Evolutionary conservation across 2,113 vertebrate species (phyloP).

Genomic region (Pandion haliaetus): DNA sequence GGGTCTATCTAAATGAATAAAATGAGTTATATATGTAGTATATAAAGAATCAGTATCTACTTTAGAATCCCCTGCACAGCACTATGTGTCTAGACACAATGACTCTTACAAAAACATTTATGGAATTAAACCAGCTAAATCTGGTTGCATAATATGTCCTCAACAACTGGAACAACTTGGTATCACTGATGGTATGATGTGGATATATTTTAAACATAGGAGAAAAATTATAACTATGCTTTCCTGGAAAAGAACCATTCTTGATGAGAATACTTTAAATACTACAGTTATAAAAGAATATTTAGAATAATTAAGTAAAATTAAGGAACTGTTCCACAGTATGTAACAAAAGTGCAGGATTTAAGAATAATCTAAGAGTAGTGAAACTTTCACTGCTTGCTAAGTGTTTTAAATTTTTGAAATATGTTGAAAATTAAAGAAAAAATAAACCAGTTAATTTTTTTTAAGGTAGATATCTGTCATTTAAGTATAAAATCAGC

Average conservation of each 20-base stretch:
- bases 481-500: neutral
- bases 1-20: neutral
- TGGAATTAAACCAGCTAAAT: neutral
- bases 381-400: neutral
- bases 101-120: neutral
- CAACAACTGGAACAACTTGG: neutral
- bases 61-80: neutral
- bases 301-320: neutral
- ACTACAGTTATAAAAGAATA: neutral
- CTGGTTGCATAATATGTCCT: neutral
- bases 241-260: neutral
- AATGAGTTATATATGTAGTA: neutral
- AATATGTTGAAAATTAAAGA: neutral
- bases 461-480: neutral
- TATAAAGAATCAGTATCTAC: neutral
- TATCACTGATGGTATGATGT: neutral
- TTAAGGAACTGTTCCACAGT: neutral
- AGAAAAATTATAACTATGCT: neutral
- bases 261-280: neutral
- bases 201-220: neutral
- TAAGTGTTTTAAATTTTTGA: neutral
- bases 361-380: neutral
- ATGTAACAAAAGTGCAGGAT: fast-evolving
- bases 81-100: neutral
- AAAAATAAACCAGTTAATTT: neutral